These are phyloP conservation scores for Pandemis corylana DNA, from an alignment of 2,888 invertebrate species.

Conservation along the genomic window DNA sequence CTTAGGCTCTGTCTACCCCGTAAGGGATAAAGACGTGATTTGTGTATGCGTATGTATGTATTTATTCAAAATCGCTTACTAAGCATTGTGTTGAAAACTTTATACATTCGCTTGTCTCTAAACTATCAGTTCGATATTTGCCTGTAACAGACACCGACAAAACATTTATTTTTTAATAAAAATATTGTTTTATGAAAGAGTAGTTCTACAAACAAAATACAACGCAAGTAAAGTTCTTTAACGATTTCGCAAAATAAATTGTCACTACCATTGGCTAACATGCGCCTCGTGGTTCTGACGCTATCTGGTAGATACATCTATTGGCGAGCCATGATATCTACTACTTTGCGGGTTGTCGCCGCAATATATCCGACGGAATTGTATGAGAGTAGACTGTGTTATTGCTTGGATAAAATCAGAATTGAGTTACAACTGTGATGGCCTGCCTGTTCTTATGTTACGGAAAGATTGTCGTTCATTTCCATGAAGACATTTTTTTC, in stretches of 20 bases:
- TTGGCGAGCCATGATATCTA: slow-evolving; percentile 2
- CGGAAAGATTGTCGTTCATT: background rate
- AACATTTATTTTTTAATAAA: no score
- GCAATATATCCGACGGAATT: background rate
- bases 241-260: background rate
- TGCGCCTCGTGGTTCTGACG: background rate
- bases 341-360: background rate
- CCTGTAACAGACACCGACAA: no score
- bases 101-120: no score
- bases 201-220: background rate
- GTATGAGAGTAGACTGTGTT: background rate
- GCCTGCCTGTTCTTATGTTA: background rate
- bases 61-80: no score
- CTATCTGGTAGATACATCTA: slow-evolving; percentile 1
- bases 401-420: background rate
- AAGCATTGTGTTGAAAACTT: no score
- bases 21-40: no score
- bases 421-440: background rate
- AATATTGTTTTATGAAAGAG: background rate
- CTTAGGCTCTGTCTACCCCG: no score
- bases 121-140: no score
- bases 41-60: no score
- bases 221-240: background rate
- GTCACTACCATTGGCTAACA: background rate
- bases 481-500: background rate